These are phyloP conservation scores for Anthopleura sola DNA, from an alignment of 64 coral and sea anemone species.

Conservation along the genomic window DNA sequence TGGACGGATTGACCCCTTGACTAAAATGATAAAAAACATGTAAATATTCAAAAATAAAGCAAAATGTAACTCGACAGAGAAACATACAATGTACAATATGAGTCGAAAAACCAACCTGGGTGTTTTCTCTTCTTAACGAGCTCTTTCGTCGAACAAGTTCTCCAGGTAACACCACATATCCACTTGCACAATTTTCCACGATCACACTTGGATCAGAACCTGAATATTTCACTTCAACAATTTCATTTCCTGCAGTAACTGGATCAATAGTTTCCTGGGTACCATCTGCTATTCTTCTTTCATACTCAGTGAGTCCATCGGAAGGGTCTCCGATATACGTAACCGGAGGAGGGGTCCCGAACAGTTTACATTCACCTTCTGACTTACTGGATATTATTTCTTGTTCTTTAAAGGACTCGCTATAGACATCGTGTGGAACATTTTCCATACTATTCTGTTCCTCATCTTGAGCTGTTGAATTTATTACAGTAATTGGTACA, in stretches of 20 bases:
- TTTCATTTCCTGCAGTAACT: neutral
- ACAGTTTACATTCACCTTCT: neutral
- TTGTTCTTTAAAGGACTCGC: too few relatives aligned
- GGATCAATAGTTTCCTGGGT: neutral
- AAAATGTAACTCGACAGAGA: too few relatives aligned
- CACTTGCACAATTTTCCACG: neutral
- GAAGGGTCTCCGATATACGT: slow-evolving; percentile 49
- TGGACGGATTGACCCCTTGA: neutral
- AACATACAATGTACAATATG: neutral
- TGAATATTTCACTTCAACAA: slow-evolving; percentile 21
- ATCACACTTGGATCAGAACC: slow-evolving; percentile 16
- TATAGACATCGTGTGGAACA: neutral
- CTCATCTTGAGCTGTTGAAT: neutral
- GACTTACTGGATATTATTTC: neutral
- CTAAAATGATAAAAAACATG: neutral
- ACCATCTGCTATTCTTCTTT: neutral
- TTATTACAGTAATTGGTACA: neutral
- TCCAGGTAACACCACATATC: slow-evolving; percentile 50
- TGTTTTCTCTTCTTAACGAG: slow-evolving; percentile 31
- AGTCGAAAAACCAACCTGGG: neutral
- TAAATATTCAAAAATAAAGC: neutral
- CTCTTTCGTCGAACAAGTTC: slow-evolving; percentile 43
- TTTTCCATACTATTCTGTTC: neutral
- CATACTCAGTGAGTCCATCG: slow-evolving; percentile 19
- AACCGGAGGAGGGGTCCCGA: slow-evolving; percentile 21